Percentiles rank a stretch among this genome's conserved stretches.
Evolutionary conservation across 2,113 vertebrate genomes (phyloP).

Genomic region (Planiliza haematocheilus): DNA sequence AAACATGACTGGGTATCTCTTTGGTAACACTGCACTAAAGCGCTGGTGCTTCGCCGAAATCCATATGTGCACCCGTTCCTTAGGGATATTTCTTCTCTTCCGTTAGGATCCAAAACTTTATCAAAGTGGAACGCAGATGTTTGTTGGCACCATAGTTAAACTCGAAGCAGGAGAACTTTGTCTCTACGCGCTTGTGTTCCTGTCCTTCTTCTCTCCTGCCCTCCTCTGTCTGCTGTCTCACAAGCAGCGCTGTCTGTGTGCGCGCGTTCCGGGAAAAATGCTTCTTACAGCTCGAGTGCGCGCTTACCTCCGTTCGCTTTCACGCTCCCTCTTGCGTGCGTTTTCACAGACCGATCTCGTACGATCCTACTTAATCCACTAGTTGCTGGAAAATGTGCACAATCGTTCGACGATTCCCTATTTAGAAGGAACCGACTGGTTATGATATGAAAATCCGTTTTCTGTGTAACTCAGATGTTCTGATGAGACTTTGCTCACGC

Average conservation of each 20-base stretch:
- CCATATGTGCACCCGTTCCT: conserved; percentile 43
- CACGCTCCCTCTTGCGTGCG: conserved; percentile 51
- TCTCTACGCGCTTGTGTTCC: conserved; percentile 28
- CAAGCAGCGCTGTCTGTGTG: conserved; percentile 66
- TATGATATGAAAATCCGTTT: not conserved
- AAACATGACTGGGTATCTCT: conserved; percentile 75
- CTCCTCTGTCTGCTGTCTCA: conserved; percentile 59
- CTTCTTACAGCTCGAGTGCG: conserved; percentile 70
- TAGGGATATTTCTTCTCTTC: conserved; percentile 2
- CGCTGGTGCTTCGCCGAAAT: conserved; percentile 31
- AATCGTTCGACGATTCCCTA: not conserved
- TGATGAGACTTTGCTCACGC: conserved; percentile 40
- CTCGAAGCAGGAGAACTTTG: conserved; percentile 70
- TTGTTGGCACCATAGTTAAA: conserved; percentile 29
- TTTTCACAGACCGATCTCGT: conserved; percentile 58
- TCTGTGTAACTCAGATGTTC: conserved; percentile 15
- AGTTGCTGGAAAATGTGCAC: conserved; percentile 44
- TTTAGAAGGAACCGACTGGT: not conserved
- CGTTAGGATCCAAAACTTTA: conserved; percentile 47
- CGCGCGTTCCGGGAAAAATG: conserved; percentile 59
- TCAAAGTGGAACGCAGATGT: conserved; percentile 14
- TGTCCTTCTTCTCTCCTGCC: conserved; percentile 54
- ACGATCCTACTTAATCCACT: conserved; percentile 40
- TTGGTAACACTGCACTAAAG: conserved; percentile 54
- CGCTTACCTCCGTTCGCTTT: conserved; percentile 61